Base-by-base conservation (phyloP, 2,113 vertebrate genomes). In the Etheostoma cragini region DNA sequence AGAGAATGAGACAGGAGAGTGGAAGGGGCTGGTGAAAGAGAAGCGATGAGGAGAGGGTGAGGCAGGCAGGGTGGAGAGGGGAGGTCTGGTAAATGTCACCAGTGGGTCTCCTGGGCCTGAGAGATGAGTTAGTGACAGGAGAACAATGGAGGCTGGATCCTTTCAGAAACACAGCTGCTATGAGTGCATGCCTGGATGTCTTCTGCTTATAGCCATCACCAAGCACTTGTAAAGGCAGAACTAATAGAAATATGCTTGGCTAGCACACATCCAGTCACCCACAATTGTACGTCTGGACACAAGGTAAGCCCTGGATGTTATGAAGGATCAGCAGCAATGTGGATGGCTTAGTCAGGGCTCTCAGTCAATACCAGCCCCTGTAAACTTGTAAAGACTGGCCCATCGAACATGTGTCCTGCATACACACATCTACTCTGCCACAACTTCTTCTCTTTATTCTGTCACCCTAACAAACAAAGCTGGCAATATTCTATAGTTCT, bases 71-170 rank as follows among this genome's bases (percentile, higher is more conserved):
- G 58, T 26, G 8, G 17, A 60, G 58, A 21, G 21, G 83, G 15
- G 19, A 42, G 83, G 80, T 60, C 87, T 86, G 76, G 76, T 94
- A 91, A 94, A 94, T 95, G 93, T 94, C 95, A 95, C 92, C 87
- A 19, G 60, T 72, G 78, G 89, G 91, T 94, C 91, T 94, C 93
- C 87, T 93, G 93, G 92, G 92, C 84, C 88, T 80, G 87, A 85
- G 82, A 90, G 92, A 90, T 79, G 83, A 87, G 87, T 91, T 89
- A 87, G 90, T 94, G 92, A 93, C 93, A 93, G 87, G 72, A 86
- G 90, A 93, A 94, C 94, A 94, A 94, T 93, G 89, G 92, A 86
- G 35, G 57, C 72, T 82, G 89, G 91, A 91, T 83, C 76, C 91
- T 91, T 93, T 93, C 89, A 91, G 76, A 90, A 91, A 91, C 88